Evolutionary conservation across 2,113 vertebrate genomes (phyloP), one percentile per base, ranked within the genome.

Genomic region (Spilogale gracilis): DNA sequence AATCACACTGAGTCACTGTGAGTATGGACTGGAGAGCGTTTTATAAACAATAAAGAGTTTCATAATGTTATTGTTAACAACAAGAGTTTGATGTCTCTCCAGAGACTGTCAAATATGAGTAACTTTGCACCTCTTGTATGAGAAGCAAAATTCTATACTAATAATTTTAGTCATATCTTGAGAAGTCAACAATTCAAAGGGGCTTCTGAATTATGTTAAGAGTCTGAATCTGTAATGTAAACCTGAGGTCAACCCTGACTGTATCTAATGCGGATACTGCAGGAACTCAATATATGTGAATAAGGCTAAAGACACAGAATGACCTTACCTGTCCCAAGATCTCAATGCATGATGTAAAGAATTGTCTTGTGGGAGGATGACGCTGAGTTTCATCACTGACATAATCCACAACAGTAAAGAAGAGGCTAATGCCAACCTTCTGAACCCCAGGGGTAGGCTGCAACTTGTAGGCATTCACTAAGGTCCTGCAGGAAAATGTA

Each of bases 341-440:
- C 98, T 99, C 99, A 79, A 99, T 99, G 98, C 99, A 99, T 0
- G 99, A 99, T 0, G 99, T 99, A 96, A 99, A 99, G 98, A 99
- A 99, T 89, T 99, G 99, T 9, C 99, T 99, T 8, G 99, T 99
- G 4, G 99, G 99, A 56, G 99, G 99, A 96, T 99, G 99, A 45
- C 99, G 99, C 93, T 99, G 99, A 1, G 99, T 99, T 98, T 99
- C 99, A 82, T 99, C 99, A 61, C 99, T 99, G 63, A 99, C 99
- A 43, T 99, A 99, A 8, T 99, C 99, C 82, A 99, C 99, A 92
- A 99, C 96, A 0, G 99, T 98, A 48, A 99, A 99, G 98, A 99
- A 99, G 78, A 99, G 99, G 4, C 99, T 98, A 96, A 99, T 99
- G 9, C 99, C 99, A 20, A 99, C 99, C 93, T 99, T 99, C 98